Conservation (phyloP, 2,113 vertebrate species). For the Amblyopsis rosae region DNA sequence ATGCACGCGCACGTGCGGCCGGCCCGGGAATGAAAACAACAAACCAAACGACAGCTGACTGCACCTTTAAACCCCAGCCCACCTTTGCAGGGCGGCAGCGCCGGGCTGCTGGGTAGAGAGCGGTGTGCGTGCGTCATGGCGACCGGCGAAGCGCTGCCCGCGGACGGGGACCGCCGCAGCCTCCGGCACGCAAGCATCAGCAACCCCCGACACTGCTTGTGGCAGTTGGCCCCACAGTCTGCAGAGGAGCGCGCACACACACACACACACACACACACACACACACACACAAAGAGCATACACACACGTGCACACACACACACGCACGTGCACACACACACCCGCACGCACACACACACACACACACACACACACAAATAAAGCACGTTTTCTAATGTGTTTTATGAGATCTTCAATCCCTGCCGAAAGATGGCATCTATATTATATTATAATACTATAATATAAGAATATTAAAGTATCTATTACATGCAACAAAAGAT, state of each 20-base stretch:
- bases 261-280: not conserved
- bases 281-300: not conserved
- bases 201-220: constrained; percentile 95
- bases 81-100: constrained; percentile 83
- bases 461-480: too few species aligned
- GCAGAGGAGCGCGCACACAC: constrained; percentile 24
- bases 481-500: not conserved
- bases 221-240: constrained; percentile 97
- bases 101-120: constrained; percentile 91
- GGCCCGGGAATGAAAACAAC: too few species aligned
- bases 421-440: not conserved
- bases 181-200: constrained; percentile 93
- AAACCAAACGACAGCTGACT: too few species aligned
- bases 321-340: not conserved
- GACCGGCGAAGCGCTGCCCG: constrained; percentile 75
- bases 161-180: constrained; percentile 82
- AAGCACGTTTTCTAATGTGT: not conserved
- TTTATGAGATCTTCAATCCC: not conserved
- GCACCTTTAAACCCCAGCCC: too few species aligned
- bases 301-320: not conserved
- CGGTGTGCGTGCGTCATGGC: constrained; percentile 70
- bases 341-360: not conserved
- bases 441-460: too few species aligned
- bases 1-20: too few species aligned
- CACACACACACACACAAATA: too few species aligned